phyloP scores from a whole-genome alignment of 1,140 invertebrate genomes.

The Papilio polytes region DNA sequence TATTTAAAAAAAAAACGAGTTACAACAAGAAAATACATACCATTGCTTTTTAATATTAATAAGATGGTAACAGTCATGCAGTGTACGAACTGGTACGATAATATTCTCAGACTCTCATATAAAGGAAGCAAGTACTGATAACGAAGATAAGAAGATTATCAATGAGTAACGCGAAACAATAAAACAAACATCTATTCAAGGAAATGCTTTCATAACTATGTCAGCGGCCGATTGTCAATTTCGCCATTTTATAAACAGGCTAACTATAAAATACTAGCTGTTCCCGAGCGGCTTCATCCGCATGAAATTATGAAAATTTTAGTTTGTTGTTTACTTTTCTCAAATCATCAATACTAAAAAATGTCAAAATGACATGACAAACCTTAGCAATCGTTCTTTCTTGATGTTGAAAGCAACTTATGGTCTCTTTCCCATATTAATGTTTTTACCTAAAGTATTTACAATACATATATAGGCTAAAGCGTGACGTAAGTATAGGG shows the following conservation, averaged over 20 bases:
- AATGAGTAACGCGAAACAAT: slow-evolving; percentile 20
- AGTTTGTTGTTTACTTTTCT: too few species aligned
- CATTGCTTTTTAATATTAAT: neutral
- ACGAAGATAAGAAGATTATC: slow-evolving; percentile 2
- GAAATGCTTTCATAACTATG: slow-evolving; percentile 17
- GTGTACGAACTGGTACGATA: neutral
- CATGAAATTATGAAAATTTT: too few species aligned
- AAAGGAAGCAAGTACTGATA: neutral
- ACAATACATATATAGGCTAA: too few species aligned
- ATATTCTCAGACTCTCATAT: slow-evolving; percentile 4
- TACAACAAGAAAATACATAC: neutral
- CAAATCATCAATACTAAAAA: too few species aligned
- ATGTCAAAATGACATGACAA: too few species aligned
- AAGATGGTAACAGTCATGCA: neutral
- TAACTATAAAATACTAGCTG: neutral
- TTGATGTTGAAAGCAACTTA: too few species aligned
- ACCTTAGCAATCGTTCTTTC: too few species aligned
- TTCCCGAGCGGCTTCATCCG: too few species aligned
- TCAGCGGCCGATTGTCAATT: neutral
- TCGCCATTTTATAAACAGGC: neutral
- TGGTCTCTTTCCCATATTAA: too few species aligned
- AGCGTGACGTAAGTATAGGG: too few species aligned
- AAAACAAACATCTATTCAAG: slow-evolving; percentile 14
- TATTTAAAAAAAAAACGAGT: too few species aligned
- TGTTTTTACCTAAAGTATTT: too few species aligned